Evolutionary conservation across 2,797 vertebrate genomes (phyloP).

Genomic region (Garrulus glandarius): DNA sequence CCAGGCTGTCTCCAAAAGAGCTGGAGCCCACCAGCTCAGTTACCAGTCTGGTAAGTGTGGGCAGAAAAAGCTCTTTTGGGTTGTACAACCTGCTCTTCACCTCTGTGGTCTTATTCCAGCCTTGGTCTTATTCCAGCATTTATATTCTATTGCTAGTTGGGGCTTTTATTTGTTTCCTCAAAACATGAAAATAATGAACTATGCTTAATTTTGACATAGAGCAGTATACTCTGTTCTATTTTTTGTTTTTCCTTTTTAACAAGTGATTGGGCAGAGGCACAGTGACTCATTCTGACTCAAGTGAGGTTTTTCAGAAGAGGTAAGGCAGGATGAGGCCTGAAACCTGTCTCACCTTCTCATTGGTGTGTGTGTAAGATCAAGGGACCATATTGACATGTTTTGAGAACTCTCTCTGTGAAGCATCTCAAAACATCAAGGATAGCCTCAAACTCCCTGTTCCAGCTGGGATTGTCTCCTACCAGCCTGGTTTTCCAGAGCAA

Average conservation of each 20-base stretch:
- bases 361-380: neutral
- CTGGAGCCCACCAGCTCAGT: neutral
- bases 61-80: neutral
- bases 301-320: conserved; percentile 6
- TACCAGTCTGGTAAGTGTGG: neutral
- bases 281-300: conserved; percentile 23
- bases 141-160: neutral
- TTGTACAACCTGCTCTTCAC: neutral
- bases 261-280: neutral
- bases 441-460: neutral
- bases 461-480: neutral
- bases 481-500: neutral
- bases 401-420: neutral
- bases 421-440: neutral
- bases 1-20: neutral
- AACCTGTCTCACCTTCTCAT: neutral
- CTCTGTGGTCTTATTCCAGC: neutral
- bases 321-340: neutral
- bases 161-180: neutral
- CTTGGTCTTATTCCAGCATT: neutral
- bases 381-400: neutral
- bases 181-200: neutral
- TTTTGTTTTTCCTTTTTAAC: neutral
- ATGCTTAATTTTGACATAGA: neutral
- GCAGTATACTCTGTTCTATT: neutral